Conservation (phyloP, 2,888 invertebrate genomes). For the Octonoba sinensis region DNA sequence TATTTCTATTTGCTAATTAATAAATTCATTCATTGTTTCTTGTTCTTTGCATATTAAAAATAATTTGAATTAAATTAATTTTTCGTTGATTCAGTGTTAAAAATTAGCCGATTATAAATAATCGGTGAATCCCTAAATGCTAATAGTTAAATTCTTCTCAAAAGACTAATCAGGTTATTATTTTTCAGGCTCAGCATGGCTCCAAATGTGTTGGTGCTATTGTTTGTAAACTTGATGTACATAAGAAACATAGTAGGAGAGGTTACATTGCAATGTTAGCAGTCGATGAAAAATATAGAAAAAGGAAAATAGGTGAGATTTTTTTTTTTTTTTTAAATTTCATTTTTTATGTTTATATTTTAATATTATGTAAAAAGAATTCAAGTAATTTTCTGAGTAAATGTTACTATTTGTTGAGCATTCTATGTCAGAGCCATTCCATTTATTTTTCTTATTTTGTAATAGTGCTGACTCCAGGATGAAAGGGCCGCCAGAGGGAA, state of each 20-base stretch:
- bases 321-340: background rate
- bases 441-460: no score
- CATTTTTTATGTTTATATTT: background rate
- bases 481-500: no score
- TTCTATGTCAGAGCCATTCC: no score
- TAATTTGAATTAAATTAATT: no score
- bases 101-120: no score
- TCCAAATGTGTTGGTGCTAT: slow-evolving; percentile 95
- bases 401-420: background rate
- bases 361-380: background rate
- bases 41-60: no score
- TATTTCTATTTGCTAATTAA: no score
- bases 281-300: slow-evolving; percentile 94
- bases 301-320: slow-evolving; percentile 85
- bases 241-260: slow-evolving; percentile 81
- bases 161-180: background rate
- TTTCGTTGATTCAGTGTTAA: no score
- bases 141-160: no score
- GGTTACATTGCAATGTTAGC: slow-evolving; percentile 99
- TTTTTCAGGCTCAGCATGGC: slow-evolving; percentile 83
- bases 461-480: no score
- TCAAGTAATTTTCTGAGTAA: background rate
- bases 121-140: no score
- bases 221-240: slow-evolving; percentile 89
- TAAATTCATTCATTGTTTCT: no score